Base-by-base conservation (phyloP, 2,888 invertebrate species). In the Lasioglossum malachurum region DNA sequence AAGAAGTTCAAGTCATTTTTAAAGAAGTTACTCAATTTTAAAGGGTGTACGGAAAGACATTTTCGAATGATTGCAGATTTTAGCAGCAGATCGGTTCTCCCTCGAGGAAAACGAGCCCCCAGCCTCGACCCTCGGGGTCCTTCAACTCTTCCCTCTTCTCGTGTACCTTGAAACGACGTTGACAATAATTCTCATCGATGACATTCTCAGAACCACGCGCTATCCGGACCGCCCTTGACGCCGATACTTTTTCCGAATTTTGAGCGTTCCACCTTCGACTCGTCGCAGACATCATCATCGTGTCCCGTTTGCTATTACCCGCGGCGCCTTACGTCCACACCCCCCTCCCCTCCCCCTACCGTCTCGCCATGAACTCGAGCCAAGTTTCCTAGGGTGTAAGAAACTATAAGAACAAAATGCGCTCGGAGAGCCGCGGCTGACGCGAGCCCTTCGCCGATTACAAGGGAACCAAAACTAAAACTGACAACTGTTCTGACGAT, bases 181-280 rank as follows among this genome's bases (percentile, higher is more conserved):
- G 86, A 85, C 86, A 86, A 86, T 86, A 86, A 86, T 85, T 75
- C 74, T 78, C 77, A 69, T 75, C 86, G 86, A 85, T 60, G 77
- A 72, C 82, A 89, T 87, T 87, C 77, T 77, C 88, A 82, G 87
- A 89, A 89, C 69, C 87, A 89, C 84, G 89, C 87, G 78, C 23
- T 73, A 35, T 80, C 74, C 69, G 72, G 57, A 87, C 75, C 80
- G 69, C 71, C 41, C 73, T 71, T 76, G 12, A 57, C 80, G 53
- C 27, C 67, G 19, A 57, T 2, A 49, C 53, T 83, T 79, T 44
- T 53, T 49, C 31, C 7, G n/a, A 38, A 23, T 27, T 64, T 64
- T 2, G 7, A 38, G 38, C n/a, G 57, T 35, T 69, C 35, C 10
- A 46, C 31, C 60, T 75, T 83, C 67, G 76, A 53, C 60, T 77